Evolutionary conservation across 2,888 invertebrate genomes (phyloP), one percentile per base, ranked within the genome.

Genomic region (Calameuta idolon): DNA sequence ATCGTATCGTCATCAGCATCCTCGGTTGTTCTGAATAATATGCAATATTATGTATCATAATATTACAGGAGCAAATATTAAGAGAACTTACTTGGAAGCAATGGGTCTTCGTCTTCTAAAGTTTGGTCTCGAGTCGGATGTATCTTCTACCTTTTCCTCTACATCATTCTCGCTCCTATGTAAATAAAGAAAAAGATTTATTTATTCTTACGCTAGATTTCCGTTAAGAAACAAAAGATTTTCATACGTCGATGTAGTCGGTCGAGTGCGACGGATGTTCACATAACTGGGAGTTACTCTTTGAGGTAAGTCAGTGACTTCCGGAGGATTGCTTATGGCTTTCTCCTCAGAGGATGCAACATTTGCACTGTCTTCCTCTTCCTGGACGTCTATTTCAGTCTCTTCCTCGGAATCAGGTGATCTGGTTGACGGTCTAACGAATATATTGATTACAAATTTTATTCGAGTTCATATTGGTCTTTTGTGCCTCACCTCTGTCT

Each of bases 401-500:
- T 87, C 89, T 40, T 87, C 88, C 2, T 87, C 85, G 69, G 87
- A 83, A 76, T 84, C 75, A 11, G 82, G 78, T 30, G 77, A 76
- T 34, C 80, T 83, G 40, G 84, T 85, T 12, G 85, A 81, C 0
- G 84, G 76, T 75, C 89, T 89, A 68, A 73, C 12, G 5, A 76
- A 15, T 71, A 15, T n/a, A n/a, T 55, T 55, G 12, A 71, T 71
- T 71, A 71, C 4, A 31, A 11, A 12, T 71, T 31, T 71, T 71
- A 33, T 71, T 33, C 5, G 3, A 71, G 30, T 71, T 33, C 23
- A 15, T 30, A 71, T 34, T 12, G 9, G 31, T 4, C 1, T 55
- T 55, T 55, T 55, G 11, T 69, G 23, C 78, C 80, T 23, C 94
- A 95, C 85, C 94, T 93, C 0, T 94, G 93, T 80, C 96, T 93